These are phyloP conservation scores for Drosophila melanica DNA, from an alignment of 1,140 invertebrate genomes.

Conservation along the genomic window DNA sequence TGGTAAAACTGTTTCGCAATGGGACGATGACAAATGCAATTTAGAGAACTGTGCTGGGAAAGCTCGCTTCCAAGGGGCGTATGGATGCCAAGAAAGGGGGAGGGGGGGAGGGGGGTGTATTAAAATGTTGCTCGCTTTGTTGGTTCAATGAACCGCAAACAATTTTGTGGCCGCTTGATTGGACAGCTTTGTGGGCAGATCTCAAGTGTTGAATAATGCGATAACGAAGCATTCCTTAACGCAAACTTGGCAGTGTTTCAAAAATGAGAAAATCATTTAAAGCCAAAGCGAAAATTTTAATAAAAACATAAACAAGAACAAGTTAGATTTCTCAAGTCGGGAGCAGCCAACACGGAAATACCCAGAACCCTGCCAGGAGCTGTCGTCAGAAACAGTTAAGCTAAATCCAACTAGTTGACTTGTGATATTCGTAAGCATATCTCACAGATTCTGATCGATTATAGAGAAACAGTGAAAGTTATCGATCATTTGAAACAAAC, in stretches of 20 bases:
- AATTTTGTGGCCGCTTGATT: conserved; percentile 53
- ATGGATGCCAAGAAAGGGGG: background rate
- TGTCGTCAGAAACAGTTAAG: too few species aligned
- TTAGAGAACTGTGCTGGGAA: conserved; percentile 18
- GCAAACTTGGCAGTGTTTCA: background rate
- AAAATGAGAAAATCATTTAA: background rate
- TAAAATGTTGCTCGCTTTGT: conserved; percentile 2
- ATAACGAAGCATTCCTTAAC: background rate
- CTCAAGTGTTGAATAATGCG: background rate
- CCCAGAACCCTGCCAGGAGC: too few species aligned
- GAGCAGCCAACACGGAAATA: too few species aligned
- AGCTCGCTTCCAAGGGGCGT: too few species aligned
- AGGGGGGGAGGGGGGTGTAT: background rate
- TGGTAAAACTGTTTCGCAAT: conserved; percentile 43
- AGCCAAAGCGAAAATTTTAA: background rate
- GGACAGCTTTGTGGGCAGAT: conserved; percentile 9
- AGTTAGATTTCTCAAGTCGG: too few species aligned
- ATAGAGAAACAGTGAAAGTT: too few species aligned
- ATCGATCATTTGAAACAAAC: too few species aligned
- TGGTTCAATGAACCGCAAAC: conserved; percentile 47
- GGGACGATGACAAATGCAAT: conserved; percentile 63
- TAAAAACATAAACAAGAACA: too few species aligned
- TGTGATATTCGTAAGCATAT: too few species aligned
- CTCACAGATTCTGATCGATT: too few species aligned
- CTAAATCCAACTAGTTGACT: too few species aligned